Conservation (phyloP, 2,888 invertebrate species). For the Lasioglossum marginatum region DNA sequence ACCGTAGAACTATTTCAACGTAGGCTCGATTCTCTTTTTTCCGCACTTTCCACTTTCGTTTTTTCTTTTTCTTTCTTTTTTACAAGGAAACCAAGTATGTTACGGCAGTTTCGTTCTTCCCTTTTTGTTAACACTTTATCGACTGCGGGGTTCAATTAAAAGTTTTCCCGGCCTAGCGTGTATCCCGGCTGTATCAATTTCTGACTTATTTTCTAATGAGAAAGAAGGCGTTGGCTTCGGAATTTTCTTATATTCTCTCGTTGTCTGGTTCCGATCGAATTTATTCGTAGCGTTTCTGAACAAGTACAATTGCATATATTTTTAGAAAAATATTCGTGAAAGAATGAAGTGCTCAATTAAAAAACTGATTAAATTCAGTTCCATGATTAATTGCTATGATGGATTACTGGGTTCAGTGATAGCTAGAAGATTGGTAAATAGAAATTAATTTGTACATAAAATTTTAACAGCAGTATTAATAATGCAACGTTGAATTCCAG, state of each 20-base stretch:
- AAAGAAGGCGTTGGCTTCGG: neutral
- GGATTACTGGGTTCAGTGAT: neutral
- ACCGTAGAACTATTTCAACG: neutral
- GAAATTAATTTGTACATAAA: neutral
- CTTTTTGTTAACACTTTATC: constrained; percentile 16
- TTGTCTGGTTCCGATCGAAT: neutral
- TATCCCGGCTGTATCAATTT: neutral
- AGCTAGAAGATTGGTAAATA: neutral
- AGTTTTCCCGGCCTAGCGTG: neutral
- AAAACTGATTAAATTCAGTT: neutral
- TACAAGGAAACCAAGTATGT: neutral
- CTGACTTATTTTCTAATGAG: neutral
- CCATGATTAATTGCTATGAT: neutral
- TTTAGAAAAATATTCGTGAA: neutral
- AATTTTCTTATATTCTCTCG: neutral
- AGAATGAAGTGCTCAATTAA: neutral
- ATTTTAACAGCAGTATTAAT: neutral
- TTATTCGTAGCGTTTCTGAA: neutral
- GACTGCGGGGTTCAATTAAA: neutral
- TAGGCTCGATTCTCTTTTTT: neutral
- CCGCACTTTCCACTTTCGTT: neutral
- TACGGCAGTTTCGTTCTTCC: neutral
- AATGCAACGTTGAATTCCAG: neutral
- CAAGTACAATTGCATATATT: neutral
- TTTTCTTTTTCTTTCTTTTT: neutral